Evolutionary conservation across 2,797 vertebrate species (phyloP), one percentile per base, ranked within the genome.

Genomic region (Pantherophis vulpinus): DNA sequence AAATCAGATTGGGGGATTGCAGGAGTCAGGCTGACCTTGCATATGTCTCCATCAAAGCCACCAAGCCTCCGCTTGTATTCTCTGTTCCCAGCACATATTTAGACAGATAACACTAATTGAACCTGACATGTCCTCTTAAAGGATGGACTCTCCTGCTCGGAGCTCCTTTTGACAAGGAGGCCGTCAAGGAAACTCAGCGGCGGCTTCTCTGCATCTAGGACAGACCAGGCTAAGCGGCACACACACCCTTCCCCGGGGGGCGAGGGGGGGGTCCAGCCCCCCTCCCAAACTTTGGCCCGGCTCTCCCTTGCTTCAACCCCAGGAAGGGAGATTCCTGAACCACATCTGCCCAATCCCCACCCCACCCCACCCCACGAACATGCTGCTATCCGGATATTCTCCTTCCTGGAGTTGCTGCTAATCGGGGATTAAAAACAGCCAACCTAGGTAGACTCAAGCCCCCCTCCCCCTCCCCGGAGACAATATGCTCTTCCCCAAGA

Each of bases 1-100:
- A 98, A 98, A 98, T 99, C 98, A 98, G 98, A 98, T 98, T 98
- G 98, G 97, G 97, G 98, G 98, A 98, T 98, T 98, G 98, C 96
- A 96, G 97, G 97, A 98, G 98, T 97, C 97, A 97, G 98, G 98
- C 98, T 98, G 98, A 98, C 98, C 98, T 98, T 98, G 98, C 97
- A 95, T 97, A 96, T 96, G 97, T 97, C 96, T 97, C 96, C 97
- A 96, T 97, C 98, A 98, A 98, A 97, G 98, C 97, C 98, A 97
- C 97, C 97, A 96, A 96, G 96, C 97, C 97, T 94, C 92, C 94
- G 87, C 94, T 97, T 97, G 90, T 96, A 97, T 97, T 97, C 96
- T 96, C 95, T 93, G 96, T 97, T 97, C 98, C 97, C 97, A 97
- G 98, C 97, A 97, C 98, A 96, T 97, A 96, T 97, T 98, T 98